A percentile compares a stretch with the other conserved stretches of the same genome.
These are phyloP conservation scores for Artemia sinica DNA, from an alignment of 2,888 invertebrate genomes.

Conservation along the genomic window DNA sequence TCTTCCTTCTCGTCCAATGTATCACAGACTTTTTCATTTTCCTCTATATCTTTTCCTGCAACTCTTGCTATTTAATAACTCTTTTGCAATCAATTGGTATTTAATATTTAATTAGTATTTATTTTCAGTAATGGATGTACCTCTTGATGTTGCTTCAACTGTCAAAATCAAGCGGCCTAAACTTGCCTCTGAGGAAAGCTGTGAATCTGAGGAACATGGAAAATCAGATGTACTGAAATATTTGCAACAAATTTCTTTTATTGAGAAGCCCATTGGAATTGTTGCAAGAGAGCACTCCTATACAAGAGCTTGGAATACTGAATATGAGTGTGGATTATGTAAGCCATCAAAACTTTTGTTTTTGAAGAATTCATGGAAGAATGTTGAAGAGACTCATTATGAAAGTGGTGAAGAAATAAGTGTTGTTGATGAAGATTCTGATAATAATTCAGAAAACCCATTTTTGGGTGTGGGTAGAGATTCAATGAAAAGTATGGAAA, in stretches of 20 bases:
- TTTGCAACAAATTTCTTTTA: not conserved
- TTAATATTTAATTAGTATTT: too few relatives aligned
- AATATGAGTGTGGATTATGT: not conserved
- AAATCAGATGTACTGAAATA: slow-evolving; percentile 9
- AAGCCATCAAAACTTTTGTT: slow-evolving; percentile 12
- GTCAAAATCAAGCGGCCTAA: too few relatives aligned
- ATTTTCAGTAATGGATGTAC: too few relatives aligned
- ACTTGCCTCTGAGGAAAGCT: too few relatives aligned
- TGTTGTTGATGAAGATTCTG: not conserved
- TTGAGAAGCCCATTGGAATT: slow-evolving; percentile 11
- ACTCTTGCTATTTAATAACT: too few relatives aligned
- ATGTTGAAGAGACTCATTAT: not conserved
- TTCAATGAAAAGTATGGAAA: slow-evolving; percentile 7
- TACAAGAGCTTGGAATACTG: not conserved
- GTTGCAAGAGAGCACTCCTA: slow-evolving; percentile 11
- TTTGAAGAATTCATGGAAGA: slow-evolving; percentile 8
- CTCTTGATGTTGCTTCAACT: too few relatives aligned
- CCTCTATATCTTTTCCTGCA: too few relatives aligned
- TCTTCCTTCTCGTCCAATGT: too few relatives aligned
- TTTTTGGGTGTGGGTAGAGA: slow-evolving; percentile 8
- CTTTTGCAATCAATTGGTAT: too few relatives aligned
- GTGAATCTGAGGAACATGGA: not conserved
- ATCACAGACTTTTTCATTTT: too few relatives aligned
- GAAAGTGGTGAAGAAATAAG: slow-evolving; percentile 3
- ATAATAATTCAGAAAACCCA: not conserved